Percentiles rank a stretch among this genome's conserved stretches.
Conservation (phyloP, 64 coral and sea anemone genomes). For the Dendrophyllia cribrosa region DNA sequence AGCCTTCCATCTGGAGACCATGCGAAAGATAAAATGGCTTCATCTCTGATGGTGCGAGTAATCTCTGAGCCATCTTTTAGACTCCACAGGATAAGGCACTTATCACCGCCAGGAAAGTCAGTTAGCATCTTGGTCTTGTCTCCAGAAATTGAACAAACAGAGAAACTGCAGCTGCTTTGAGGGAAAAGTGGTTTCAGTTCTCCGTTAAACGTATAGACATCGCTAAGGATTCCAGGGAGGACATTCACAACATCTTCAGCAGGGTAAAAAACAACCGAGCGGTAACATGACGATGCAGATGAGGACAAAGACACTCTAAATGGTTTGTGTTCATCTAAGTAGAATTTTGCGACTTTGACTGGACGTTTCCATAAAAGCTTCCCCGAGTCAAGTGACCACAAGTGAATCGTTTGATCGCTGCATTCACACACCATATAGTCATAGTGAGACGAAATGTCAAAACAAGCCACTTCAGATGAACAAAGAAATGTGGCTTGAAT, state of each 20-base stretch:
- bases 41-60: not conserved
- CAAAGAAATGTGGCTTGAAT: not conserved
- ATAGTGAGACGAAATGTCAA: too few relatives aligned
- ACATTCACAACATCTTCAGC: not conserved
- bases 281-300: not conserved
- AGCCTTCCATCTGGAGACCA: constrained; percentile 18
- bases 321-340: too few relatives aligned
- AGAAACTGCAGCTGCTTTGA: not conserved
- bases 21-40: constrained; percentile 3
- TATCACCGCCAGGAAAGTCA: not conserved
- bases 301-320: too few relatives aligned
- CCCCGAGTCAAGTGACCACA: too few relatives aligned
- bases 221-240: not conserved
- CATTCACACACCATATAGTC: too few relatives aligned
- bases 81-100: constrained; percentile 3
- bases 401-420: too few relatives aligned
- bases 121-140: constrained; percentile 20
- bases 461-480: too few relatives aligned
- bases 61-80: not conserved
- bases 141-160: constrained; percentile 1
- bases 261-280: not conserved
- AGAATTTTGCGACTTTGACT: too few relatives aligned
- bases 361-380: too few relatives aligned
- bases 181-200: not conserved
- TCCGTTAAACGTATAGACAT: not conserved